phyloP scores from a whole-genome alignment of 1,140 invertebrate species.

The Aphelinus certus region DNA sequence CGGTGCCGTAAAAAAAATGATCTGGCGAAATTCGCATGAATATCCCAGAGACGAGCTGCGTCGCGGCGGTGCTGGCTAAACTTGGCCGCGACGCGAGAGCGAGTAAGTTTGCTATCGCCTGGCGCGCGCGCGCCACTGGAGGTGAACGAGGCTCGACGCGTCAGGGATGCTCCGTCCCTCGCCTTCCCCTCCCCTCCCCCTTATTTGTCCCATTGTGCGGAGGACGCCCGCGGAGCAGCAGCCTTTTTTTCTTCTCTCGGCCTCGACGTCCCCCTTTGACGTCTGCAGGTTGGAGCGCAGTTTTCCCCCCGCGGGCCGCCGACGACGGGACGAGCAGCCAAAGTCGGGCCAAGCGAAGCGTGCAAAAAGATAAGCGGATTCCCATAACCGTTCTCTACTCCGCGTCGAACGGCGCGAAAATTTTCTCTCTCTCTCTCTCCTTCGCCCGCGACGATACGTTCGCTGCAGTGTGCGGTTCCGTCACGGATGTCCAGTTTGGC shows the following conservation, averaged over 20 bases:
- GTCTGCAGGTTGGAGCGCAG: neutral
- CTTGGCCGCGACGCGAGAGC: too few species aligned
- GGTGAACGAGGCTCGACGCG: neutral
- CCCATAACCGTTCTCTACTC: slow-evolving; percentile 17
- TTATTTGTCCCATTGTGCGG: neutral
- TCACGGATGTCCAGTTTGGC: too few species aligned
- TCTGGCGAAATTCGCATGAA: too few species aligned
- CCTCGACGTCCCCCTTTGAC: slow-evolving; percentile 4
- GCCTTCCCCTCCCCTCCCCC: too few species aligned
- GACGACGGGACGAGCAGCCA: neutral
- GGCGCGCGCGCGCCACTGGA: too few species aligned
- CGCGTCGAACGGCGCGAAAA: slow-evolving; percentile 19
- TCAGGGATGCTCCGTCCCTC: neutral
- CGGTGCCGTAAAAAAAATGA: too few species aligned
- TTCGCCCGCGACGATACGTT: too few species aligned
- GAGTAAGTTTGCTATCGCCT: too few species aligned
- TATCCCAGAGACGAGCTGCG: too few species aligned
- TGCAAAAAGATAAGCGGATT: slow-evolving; percentile 37
- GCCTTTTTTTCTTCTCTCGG: neutral
- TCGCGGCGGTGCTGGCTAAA: too few species aligned
- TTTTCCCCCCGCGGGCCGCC: neutral
- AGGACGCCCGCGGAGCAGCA: neutral
- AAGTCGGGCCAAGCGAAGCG: slow-evolving; percentile 27
- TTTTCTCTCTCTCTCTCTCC: neutral
- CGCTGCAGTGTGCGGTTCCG: too few species aligned